These are phyloP conservation scores for Pyrocoelia pectoralis DNA, from an alignment of 2,888 invertebrate genomes.

Conservation along the genomic window DNA sequence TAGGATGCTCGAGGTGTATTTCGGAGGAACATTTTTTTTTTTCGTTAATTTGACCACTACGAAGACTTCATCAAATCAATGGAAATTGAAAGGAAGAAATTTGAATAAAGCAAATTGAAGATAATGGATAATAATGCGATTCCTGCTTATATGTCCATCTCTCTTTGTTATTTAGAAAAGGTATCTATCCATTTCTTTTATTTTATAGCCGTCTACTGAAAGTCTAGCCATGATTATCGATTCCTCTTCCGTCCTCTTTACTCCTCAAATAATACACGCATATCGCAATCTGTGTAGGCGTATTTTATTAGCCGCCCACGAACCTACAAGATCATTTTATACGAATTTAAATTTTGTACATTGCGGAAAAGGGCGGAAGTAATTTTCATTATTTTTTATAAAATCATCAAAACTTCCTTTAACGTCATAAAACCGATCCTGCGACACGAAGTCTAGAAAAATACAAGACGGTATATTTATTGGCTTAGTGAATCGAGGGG, in stretches of 20 bases:
- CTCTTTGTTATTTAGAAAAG: background rate
- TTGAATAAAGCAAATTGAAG: background rate
- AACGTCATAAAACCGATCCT: constrained; percentile 31
- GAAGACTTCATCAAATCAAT: background rate
- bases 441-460: constrained; percentile 45
- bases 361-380: background rate
- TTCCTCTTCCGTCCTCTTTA: constrained; percentile 55
- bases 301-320: constrained; percentile 11
- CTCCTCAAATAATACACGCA: constrained; percentile 35
- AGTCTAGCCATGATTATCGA: constrained; percentile 62
- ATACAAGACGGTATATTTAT: constrained; percentile 52
- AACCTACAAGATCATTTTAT: background rate
- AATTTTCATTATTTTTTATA: background rate
- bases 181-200: constrained; percentile 26
- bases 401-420: constrained; percentile 36
- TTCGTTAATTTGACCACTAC: background rate
- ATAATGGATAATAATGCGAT: constrained; percentile 9
- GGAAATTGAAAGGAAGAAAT: background rate
- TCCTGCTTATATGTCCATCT: constrained; percentile 4
- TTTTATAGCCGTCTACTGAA: constrained; percentile 48
- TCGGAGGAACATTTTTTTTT: background rate
- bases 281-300: constrained; percentile 29
- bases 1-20: constrained; percentile 3
- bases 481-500: constrained; percentile 35
- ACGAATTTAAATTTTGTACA: background rate